These are phyloP conservation scores for Paracanthobrama guichenoti DNA, from an alignment of 2,113 vertebrate genomes.

Conservation along the genomic window DNA sequence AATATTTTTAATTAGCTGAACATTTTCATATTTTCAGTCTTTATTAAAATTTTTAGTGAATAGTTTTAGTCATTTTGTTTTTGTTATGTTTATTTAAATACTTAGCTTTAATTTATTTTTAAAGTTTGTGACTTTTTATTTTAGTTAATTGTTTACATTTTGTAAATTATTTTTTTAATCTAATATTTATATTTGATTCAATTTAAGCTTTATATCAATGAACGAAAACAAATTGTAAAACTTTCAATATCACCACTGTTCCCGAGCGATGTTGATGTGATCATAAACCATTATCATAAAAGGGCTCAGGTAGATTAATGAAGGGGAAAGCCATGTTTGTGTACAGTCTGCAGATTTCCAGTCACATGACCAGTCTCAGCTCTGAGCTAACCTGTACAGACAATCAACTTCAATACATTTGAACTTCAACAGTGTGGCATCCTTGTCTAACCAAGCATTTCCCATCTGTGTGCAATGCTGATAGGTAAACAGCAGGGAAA, in stretches of 20 bases:
- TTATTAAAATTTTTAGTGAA: neutral
- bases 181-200: neutral
- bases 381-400: conserved; percentile 2
- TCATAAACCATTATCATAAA: neutral
- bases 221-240: neutral
- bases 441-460: neutral
- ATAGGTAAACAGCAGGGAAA: conserved; percentile 16
- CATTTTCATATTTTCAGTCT: neutral
- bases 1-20: neutral
- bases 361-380: neutral
- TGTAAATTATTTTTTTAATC: neutral
- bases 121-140: neutral
- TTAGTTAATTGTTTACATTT: neutral
- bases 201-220: neutral
- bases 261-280: neutral
- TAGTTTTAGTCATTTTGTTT: neutral
- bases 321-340: conserved; percentile 6
- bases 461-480: neutral
- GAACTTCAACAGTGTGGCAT: neutral
- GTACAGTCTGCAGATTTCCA: neutral
- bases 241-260: neutral
- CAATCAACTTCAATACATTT: neutral
- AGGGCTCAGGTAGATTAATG: neutral
- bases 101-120: too few species aligned
- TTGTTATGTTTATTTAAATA: too few species aligned